Conservation (phyloP, 2,797 vertebrate genomes). For the Myotis myotis region DNA sequence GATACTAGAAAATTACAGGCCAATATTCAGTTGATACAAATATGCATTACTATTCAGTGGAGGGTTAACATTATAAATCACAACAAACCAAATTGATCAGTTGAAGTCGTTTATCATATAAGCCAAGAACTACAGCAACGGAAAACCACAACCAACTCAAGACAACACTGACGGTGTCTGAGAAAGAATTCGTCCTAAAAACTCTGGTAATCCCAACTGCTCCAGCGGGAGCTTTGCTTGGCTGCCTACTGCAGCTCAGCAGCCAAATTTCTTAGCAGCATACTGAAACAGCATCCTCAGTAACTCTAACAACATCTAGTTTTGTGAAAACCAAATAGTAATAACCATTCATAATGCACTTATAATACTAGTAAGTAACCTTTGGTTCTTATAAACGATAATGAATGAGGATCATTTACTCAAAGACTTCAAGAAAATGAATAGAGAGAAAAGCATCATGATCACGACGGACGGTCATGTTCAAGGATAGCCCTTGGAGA, state of each 20-base stretch:
- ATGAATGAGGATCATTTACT: background rate
- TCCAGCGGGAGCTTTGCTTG: background rate
- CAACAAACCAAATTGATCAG: background rate
- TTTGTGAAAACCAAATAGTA: slow-evolving; percentile 39
- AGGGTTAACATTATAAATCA: slow-evolving; percentile 50
- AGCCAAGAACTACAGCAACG: slow-evolving; percentile 5
- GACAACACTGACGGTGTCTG: background rate
- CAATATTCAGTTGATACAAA: slow-evolving; percentile 49
- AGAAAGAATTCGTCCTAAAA: slow-evolving; percentile 45
- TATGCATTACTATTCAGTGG: background rate
- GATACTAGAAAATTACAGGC: slow-evolving; percentile 21
- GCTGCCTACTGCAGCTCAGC: background rate
- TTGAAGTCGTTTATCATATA: slow-evolving; percentile 21
- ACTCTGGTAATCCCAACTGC: background rate
- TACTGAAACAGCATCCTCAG: slow-evolving; percentile 6
- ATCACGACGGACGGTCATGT: background rate
- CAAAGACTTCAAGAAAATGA: slow-evolving; percentile 14
- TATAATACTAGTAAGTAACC: background rate
- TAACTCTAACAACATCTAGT: background rate
- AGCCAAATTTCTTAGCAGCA: slow-evolving; percentile 24
- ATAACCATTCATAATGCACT: background rate
- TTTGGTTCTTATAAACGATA: background rate
- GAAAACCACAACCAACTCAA: slow-evolving; percentile 46
- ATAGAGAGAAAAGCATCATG: background rate
- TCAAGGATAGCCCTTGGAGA: background rate